Base-by-base conservation (phyloP, 2,888 invertebrate genomes). In the Cryptophagus acutangulus region DNA sequence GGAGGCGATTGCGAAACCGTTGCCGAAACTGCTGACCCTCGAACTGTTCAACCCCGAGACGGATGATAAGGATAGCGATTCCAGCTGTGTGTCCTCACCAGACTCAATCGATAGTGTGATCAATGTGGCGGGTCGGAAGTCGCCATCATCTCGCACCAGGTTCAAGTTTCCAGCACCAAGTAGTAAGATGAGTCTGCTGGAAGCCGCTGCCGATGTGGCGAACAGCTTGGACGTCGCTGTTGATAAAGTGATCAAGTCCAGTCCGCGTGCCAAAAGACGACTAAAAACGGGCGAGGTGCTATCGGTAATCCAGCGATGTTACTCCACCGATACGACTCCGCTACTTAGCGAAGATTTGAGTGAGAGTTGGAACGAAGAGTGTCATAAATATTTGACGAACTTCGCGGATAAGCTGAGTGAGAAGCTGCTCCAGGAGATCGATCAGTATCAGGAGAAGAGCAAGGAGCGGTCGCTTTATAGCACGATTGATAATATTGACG, bases 41-140 rank as follows among this genome's bases (percentile, higher is more conserved):
- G 91, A 91, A 61, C 72, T 91, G 2, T 92, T 89, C 61, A 91
- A 92, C 70, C 91, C 91, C 1, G 91, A 89, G 60, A 88, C 85
- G 3, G 91, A 92, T 62, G 91, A 92, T 58, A 77, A 89, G 66
- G 91, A 91, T 63, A 90, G 89, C 58, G 91, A 91, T 63, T 89
- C 88, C 0, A 88, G 87, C 58, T 85, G 85, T 2, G 85, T 88
- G 8, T 89, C 89, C 0, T 89, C 90, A 0, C 89, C 90, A 2
- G 89, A 89, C 62, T 89, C 89, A 2, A 81, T 86, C 1, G 88
- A 88, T 54, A 88, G 88, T 59, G 89, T 90, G 1, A 87, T 89
- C 29, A 56, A 51, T 25, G 48, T 56, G 4, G 46, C 41, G 17
- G 44, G 31, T 26, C 49, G 41, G 44, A 33, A 10, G 47, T 48